phyloP scores from a whole-genome alignment of 2,888 invertebrate species.

The Tetranychus piercei region DNA sequence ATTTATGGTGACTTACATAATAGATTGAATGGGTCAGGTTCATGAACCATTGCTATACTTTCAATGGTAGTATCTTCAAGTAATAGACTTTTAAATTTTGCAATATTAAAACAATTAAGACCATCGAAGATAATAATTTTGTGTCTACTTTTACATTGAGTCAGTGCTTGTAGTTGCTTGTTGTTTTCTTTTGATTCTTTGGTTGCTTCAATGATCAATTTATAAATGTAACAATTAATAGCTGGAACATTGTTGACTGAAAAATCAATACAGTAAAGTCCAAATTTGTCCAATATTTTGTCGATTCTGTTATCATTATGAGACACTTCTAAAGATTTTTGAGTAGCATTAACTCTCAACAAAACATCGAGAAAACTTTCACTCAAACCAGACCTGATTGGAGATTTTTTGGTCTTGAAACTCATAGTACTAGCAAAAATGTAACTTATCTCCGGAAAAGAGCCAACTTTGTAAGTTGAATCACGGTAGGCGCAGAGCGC shows the following conservation, averaged over 20 bases:
- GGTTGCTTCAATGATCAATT: neutral
- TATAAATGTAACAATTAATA: neutral
- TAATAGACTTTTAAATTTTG: neutral
- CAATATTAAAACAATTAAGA: neutral
- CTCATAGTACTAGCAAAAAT: no score
- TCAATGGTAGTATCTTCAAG: neutral
- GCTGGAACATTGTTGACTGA: neutral
- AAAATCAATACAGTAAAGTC: neutral
- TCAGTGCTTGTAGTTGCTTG: neutral
- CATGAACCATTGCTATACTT: neutral
- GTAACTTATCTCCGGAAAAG: no score
- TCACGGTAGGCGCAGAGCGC: no score
- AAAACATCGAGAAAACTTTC: neutral
- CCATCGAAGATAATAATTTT: conserved; percentile 4
- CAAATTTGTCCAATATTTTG: neutral
- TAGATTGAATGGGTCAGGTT: neutral
- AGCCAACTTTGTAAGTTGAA: no score
- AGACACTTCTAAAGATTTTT: neutral
- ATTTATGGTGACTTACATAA: neutral
- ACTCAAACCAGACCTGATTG: neutral
- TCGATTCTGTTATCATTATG: neutral
- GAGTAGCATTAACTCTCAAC: neutral
- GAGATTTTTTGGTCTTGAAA: neutral
- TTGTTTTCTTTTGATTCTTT: neutral
- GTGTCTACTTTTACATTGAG: neutral